Base-by-base conservation (phyloP, 1,140 invertebrate species). In the Trissolcus basalis region DNA sequence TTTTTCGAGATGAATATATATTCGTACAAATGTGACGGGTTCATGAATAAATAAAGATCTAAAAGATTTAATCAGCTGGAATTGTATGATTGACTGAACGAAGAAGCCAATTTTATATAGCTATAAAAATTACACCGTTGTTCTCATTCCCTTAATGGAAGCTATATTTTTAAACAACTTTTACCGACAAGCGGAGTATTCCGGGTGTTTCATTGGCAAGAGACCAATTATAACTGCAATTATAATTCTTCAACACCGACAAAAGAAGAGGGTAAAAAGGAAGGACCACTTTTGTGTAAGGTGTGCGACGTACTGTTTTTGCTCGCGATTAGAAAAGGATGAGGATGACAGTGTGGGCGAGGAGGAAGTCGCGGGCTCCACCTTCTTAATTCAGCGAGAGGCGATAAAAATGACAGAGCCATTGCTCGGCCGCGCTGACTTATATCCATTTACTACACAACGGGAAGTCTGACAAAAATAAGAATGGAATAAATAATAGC, bases 391-490 rank as follows among this genome's bases (percentile, higher is more conserved):
- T 87, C 86, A 86, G 81, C 68, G 80, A 80, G 85, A 84, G 83
- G 85, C 85, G 85, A 88, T 88, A 88, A 88, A 88, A 88, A 87
- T 87, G 87, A 88, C 87, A 88, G 81, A 84, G 82, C 83, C 87
- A 88, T 84, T 85, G 82, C 85, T 86, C 85, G 80, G 71, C 79
- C 74, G 80, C 72, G 80, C 81, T 88, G 85, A 87, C 87, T 88
- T 87, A 88, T 88, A 85, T 87, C 86, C 83, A 83, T 87, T 87
- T 88, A 84, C 83, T 84, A 86, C 83, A 86, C 85, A 85, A 86
- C 84, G 82, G 80, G 60, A 74, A 77, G 83, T 78, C 84, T 85
- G 79, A 82, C 81, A 86, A 87, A 85, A 86, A 86, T 87, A 87
- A 87, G 86, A 86, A 87, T 84, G 83, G 83, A 87, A 86, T 87